Percentiles rank a stretch among this genome's conserved stretches.
Conservation (phyloP, 2,113 vertebrate genomes). For the Mastomys coucha region DNA sequence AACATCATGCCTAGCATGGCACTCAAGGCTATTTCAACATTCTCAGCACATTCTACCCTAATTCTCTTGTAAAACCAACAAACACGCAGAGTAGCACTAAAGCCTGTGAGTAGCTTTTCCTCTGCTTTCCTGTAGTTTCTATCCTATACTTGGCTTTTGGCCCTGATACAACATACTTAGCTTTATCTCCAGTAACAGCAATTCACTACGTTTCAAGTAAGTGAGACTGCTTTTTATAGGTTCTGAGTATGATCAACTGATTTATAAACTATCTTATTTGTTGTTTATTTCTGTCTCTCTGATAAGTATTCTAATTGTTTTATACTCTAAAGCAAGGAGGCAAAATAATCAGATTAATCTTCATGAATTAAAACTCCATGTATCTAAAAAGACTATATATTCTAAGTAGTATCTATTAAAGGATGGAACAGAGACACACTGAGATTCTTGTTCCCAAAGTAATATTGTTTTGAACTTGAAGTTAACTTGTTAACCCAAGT, state of each 20-base stretch:
- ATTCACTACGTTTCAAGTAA: slow-evolving; percentile 63
- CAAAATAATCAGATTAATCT: slow-evolving; percentile 42
- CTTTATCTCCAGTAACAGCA: slow-evolving; percentile 49
- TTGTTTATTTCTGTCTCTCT: slow-evolving; percentile 37
- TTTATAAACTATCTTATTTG: slow-evolving; percentile 39
- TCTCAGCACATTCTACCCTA: slow-evolving; percentile 46
- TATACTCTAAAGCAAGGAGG: slow-evolving; percentile 51
- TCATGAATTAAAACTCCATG: slow-evolving; percentile 11
- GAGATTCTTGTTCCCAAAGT: neutral
- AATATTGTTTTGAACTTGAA: slow-evolving; percentile 24
- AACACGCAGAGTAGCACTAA: neutral
- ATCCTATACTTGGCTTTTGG: slow-evolving; percentile 49
- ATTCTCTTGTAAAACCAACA: slow-evolving; percentile 50
- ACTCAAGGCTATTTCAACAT: neutral
- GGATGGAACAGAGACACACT: neutral
- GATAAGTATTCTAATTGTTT: slow-evolving; percentile 45
- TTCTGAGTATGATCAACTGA: slow-evolving; percentile 56
- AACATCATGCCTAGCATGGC: slow-evolving; percentile 21
- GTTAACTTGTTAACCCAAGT: slow-evolving; percentile 14
- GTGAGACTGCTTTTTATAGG: slow-evolving; percentile 59
- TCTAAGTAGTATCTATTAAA: slow-evolving; percentile 31
- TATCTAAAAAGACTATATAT: neutral
- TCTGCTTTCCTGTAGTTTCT: slow-evolving; percentile 6
- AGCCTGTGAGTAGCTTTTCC: slow-evolving; percentile 32
- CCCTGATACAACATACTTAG: slow-evolving; percentile 46